Evolutionary conservation across 2,797 vertebrate species (phyloP), one percentile per base, ranked within the genome.

Genomic region (Cyclopterus lumpus): DNA sequence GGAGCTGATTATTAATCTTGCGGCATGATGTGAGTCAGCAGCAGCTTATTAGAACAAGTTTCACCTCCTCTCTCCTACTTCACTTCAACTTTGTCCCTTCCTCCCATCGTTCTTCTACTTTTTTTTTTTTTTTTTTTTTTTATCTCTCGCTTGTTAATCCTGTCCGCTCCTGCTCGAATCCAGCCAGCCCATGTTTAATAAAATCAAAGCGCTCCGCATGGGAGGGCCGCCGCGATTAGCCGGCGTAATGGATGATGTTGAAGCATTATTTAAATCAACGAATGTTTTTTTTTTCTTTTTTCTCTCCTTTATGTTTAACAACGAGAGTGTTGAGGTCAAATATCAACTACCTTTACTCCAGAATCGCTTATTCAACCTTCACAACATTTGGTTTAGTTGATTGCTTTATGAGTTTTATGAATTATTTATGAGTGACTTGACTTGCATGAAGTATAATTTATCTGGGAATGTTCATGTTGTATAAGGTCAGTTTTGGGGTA

Each of bases 1-100:
- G 71, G 77, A 85, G 69, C 80, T 84, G 85, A 86, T 85, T 85
- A 87, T 86, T 86, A 83, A 86, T 85, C 87, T 74, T 6, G 54
- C 66, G 0, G 70, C 66, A 36, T 67, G 81, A 78, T 73, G 80
- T 67, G 86, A 85, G 84, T 88, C 86, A 79, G 86, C 81, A 40
- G 78, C 77, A 44, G 61, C 57, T 86, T 67, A 60, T 77, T 79
- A 71, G 42, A 64, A 42, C 70, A 71, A 4, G 30, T 75, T 75
- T 78, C 76, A 57, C 38, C 63, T 40, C 57, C 44, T 70, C 67
- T 60, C 60, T 54, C 61, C 38, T 49, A 46, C 46, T 61, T 79
- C 79, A 55, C 71, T 67, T 77, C 46, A 1, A 46, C 79, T 81
- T 67, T 68, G 30, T 53, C 65, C 62, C 57, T 15, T 30, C 44